phyloP scores from a whole-genome alignment of 2,113 vertebrate genomes.

The Tachysurus fulvidraco region DNA sequence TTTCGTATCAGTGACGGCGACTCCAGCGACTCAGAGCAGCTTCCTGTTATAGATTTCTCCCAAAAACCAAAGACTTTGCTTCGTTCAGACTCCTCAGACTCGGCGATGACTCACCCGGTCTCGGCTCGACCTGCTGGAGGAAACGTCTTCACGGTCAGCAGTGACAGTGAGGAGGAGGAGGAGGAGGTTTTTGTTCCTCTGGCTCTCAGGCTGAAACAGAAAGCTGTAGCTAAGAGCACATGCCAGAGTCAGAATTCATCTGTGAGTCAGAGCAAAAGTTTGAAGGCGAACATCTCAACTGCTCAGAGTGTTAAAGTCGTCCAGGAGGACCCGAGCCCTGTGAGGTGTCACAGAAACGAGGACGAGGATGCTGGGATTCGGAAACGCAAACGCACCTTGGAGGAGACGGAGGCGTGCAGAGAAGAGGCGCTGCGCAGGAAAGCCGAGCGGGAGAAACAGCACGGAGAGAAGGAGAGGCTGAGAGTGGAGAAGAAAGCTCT shows the following conservation, averaged over 20 bases:
- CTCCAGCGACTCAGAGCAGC: conserved; percentile 71
- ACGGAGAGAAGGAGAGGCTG: conserved; percentile 63
- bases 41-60: conserved; percentile 75
- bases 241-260: background rate
- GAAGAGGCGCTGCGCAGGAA: conserved; percentile 57
- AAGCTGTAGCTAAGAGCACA: background rate
- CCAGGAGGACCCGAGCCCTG: background rate
- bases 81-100: conserved; percentile 42
- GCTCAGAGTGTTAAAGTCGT: too few species aligned
- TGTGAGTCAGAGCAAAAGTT: background rate
- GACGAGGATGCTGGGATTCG: background rate
- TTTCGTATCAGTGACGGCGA: conserved; percentile 59
- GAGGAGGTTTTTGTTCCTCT: conserved; percentile 71
- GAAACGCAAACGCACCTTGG: conserved; percentile 59
- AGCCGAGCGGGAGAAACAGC: conserved; percentile 57
- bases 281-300: background rate
- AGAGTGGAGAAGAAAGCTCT: conserved; percentile 67
- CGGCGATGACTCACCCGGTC: background rate
- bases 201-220: conserved; percentile 69
- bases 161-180: conserved; percentile 75
- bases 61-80: conserved; percentile 45
- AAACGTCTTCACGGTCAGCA: conserved; percentile 67
- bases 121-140: background rate
- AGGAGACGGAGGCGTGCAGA: conserved; percentile 55
- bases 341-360: background rate